Conservation (phyloP, 2,113 vertebrate genomes). For the Paradoxurus hermaphroditus region DNA sequence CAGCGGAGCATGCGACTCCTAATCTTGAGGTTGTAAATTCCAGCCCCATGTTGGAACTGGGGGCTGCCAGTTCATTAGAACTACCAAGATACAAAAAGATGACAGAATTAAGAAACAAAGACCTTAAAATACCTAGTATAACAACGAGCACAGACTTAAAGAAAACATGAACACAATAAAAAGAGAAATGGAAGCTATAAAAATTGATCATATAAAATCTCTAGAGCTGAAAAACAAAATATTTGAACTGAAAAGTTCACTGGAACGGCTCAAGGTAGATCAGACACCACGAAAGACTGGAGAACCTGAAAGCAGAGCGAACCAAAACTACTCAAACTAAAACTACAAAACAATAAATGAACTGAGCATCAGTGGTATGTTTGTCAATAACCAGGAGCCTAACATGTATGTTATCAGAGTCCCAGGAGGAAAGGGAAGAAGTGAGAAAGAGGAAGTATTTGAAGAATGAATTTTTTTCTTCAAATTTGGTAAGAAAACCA, state of each 20-base stretch:
- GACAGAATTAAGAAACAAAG: background rate
- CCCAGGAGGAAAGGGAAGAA: background rate
- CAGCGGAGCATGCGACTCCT: background rate
- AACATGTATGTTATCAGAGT: background rate
- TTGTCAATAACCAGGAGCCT: background rate
- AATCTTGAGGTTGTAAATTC: background rate
- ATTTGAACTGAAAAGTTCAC: slow-evolving; percentile 3
- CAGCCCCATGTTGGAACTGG: accelerated
- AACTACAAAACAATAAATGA: background rate
- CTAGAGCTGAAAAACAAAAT: background rate
- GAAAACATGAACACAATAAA: background rate
- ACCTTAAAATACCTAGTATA: slow-evolving; percentile 1
- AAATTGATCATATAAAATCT: background rate
- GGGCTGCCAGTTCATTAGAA: too few relatives aligned
- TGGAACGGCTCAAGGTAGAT: background rate
- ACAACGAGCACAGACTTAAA: background rate
- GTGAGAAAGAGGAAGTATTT: background rate
- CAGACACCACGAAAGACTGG: background rate
- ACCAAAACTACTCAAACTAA: background rate
- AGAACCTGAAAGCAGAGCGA: background rate
- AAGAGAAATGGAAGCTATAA: background rate
- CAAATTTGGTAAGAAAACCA: background rate
- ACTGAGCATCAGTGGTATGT: background rate
- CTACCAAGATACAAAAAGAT: slow-evolving; percentile 4
- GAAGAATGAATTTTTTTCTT: background rate